These are phyloP conservation scores for Diplosoma virens DNA, from an alignment of 23 tunicate species.

Conservation along the genomic window DNA sequence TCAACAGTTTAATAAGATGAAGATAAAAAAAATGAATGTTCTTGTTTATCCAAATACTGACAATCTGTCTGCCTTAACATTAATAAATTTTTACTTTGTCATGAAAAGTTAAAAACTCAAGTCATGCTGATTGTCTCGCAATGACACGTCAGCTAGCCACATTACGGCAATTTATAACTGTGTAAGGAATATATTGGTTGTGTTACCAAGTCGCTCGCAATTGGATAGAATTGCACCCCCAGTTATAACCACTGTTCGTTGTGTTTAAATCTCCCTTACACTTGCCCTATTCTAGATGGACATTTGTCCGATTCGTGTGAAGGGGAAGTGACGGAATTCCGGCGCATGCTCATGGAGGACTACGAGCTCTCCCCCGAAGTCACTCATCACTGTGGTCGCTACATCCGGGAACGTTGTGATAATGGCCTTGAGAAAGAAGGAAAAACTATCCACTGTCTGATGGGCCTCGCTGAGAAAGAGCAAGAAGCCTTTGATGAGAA, in stretches of 20 bases:
- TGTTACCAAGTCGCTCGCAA: too few species aligned
- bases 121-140: too few species aligned
- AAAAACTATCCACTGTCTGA: constrained; percentile 71
- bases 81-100: too few species aligned
- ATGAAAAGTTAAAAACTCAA: too few species aligned
- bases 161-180: too few species aligned
- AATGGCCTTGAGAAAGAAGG: constrained; percentile 49
- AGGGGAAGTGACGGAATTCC: constrained; percentile 40
- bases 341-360: constrained; percentile 65
- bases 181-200: too few species aligned
- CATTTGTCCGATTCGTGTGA: constrained; percentile 39
- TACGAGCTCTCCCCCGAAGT: constrained; percentile 79
- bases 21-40: too few species aligned
- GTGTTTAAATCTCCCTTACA: background rate
- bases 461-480: constrained; percentile 38
- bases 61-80: too few species aligned
- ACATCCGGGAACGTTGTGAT: constrained; percentile 34
- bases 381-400: constrained; percentile 41
- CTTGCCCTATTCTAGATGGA: background rate
- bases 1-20: too few species aligned
- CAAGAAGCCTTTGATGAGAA: background rate
- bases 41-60: too few species aligned
- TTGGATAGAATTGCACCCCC: background rate
- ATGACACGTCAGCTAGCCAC: too few species aligned
- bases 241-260: background rate